Conservation (phyloP, 2,888 invertebrate genomes). For the Spilarctia lutea region DNA sequence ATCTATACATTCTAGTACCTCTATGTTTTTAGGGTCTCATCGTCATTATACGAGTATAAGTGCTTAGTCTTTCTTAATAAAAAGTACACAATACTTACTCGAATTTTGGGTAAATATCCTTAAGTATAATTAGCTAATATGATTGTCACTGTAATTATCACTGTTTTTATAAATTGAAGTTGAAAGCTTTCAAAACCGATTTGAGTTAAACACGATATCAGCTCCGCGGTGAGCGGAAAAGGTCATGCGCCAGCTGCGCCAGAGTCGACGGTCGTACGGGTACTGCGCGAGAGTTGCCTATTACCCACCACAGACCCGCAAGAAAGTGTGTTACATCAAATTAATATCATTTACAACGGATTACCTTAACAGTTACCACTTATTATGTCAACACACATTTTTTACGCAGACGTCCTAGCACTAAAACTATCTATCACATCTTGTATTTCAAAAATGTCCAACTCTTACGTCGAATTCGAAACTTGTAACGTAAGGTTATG, state of each 20-base stretch:
- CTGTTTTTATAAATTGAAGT: constrained; percentile 28
- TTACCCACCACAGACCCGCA: constrained; percentile 55
- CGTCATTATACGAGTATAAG: background rate
- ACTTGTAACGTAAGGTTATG: too few species aligned
- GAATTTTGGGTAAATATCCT: constrained; percentile 32
- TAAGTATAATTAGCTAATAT: constrained; percentile 18
- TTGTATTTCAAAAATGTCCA: constrained; percentile 14
- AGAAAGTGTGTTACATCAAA: constrained; percentile 79
- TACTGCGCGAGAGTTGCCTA: constrained; percentile 63
- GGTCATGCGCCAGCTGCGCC: constrained; percentile 65
- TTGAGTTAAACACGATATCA: constrained; percentile 44
- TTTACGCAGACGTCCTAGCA: constrained; percentile 28
- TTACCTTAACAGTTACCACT: constrained; percentile 72
- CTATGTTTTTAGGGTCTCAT: background rate
- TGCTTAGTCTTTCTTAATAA: constrained; percentile 17
- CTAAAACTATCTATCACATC: constrained; percentile 16
- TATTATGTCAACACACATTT: constrained; percentile 63
- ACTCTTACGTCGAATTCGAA: background rate
- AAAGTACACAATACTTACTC: constrained; percentile 36
- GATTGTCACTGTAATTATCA: constrained; percentile 37
- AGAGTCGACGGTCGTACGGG: constrained; percentile 70
- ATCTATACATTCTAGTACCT: constrained; percentile 1
- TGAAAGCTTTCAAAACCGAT: constrained; percentile 24
- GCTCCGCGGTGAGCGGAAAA: constrained; percentile 54
- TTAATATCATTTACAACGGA: constrained; percentile 79